Evolutionary conservation across 2,797 vertebrate genomes (phyloP).

Genomic region (Helostoma temminkii): DNA sequence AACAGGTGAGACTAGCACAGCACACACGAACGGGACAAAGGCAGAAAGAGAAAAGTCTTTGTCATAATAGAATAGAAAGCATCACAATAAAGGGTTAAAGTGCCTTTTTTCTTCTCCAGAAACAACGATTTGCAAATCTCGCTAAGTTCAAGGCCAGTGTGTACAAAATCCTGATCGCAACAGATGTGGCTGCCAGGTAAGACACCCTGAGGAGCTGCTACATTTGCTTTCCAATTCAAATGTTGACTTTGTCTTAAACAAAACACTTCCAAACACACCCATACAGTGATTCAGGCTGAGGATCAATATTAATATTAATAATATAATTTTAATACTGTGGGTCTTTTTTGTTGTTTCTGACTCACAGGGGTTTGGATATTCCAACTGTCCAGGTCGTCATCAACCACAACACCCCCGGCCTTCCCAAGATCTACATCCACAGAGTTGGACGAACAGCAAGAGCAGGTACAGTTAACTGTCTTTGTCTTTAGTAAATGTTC

Average conservation of each 20-base stretch:
- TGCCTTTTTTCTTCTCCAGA: constrained; percentile 78
- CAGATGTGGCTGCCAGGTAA: constrained; percentile 95
- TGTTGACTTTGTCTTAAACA: background rate
- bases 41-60: background rate
- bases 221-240: too few relatives aligned
- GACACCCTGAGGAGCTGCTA: background rate
- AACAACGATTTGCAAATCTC: constrained; percentile 92
- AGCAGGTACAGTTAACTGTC: constrained; percentile 84
- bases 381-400: constrained; percentile 95
- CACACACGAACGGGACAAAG: constrained; percentile 1
- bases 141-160: constrained; percentile 97
- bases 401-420: constrained; percentile 96
- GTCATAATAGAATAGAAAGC: background rate
- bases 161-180: constrained; percentile 95
- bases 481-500: background rate
- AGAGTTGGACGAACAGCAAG: constrained; percentile 95
- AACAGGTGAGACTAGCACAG: constrained; percentile 85
- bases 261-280: too few relatives aligned
- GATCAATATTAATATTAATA: too few relatives aligned
- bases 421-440: constrained; percentile 97
- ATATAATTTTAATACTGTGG: too few relatives aligned
- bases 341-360: background rate
- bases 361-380: constrained; percentile 93
- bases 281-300: too few relatives aligned
- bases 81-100: constrained; percentile 19